Percentiles rank a stretch among this genome's conserved stretches.
These are phyloP conservation scores for Xestia c-nigrum DNA, from an alignment of 2,888 invertebrate genomes.

Conservation along the genomic window DNA sequence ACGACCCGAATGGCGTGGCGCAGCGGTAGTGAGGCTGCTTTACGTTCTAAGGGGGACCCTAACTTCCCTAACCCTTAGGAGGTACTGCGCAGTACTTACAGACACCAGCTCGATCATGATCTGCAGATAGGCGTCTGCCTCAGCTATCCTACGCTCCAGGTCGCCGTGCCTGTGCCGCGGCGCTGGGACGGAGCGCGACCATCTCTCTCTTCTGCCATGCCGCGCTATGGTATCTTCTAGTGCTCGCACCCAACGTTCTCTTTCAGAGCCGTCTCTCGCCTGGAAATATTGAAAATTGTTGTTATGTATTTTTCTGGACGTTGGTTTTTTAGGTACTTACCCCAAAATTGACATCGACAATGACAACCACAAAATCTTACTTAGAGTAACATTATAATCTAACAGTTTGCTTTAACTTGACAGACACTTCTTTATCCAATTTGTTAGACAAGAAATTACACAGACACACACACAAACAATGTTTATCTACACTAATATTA, in stretches of 20 bases:
- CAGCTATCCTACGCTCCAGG: conserved; percentile 97
- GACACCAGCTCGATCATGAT: conserved; percentile 98
- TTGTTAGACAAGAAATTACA: no score
- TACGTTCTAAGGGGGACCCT: no score
- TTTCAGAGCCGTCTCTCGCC: conserved; percentile 98
- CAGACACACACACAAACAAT: no score
- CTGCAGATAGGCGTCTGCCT: conserved; percentile 99
- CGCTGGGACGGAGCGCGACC: conserved; percentile 86
- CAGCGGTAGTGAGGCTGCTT: no score
- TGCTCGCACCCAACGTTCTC: conserved; percentile 98
- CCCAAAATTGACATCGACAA: neutral
- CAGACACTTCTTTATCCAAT: no score
- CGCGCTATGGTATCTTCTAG: conserved; percentile 98
- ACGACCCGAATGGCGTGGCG: no score
- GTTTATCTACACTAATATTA: no score
- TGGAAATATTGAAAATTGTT: conserved; percentile 84
- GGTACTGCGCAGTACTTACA: conserved; percentile 81
- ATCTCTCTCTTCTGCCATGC: conserved; percentile 91
- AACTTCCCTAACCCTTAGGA: no score
- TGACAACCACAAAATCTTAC: neutral
- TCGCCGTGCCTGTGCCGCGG: conserved; percentile 89
- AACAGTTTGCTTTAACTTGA: neutral
- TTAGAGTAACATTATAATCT: neutral
- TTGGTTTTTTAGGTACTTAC: neutral
- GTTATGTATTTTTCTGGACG: neutral